Base-by-base conservation (phyloP, 2,888 invertebrate species). In the Orthonychiurus folsomi region DNA sequence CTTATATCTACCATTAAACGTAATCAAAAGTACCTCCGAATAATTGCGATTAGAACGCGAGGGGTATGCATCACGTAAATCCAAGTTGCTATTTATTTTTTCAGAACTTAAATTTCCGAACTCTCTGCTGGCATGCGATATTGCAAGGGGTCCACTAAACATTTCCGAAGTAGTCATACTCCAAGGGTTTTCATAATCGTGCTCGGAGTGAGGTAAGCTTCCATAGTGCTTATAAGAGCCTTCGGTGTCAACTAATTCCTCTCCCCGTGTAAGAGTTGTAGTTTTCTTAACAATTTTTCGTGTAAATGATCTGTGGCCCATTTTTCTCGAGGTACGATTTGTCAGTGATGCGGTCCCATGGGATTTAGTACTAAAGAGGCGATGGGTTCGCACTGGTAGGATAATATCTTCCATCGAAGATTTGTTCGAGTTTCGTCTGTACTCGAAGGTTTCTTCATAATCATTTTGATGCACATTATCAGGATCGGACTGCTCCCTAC, bases 231-330 rank as follows among this genome's bases (percentile, higher is more conserved):
- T n/a, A n/a, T n/a, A n/a, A n/a, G n/a, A n/a, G n/a, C n/a, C n/a
- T n/a, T n/a, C n/a, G n/a, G n/a, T n/a, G n/a, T n/a, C n/a, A n/a
- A 50, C 83, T 73, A 86, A 84, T 77, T 92, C 90, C 76, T 92
- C 91, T 50, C 90, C 92, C 20, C 91, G 82, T 67, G 89, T 88
- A 71, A 93, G 77, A 1, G 92, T 92, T 47, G 92, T 93, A 73
- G 93, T 89, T 78, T 91, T 92, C 67, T 89, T 82, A 59, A 92
- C 86, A 68, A 92, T 88, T 75, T 89, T 85, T 53, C 91, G 89
- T 26, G 90, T 92, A 70, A 92, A 88, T 71, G 89, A 84, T 66
- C 88, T 82, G 75, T 86, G 85, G 50, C 90, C 89, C 64, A 86
- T 86, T 76, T 85, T 84, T 78, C 86, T 85, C 77, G 88, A 87